Base-by-base conservation (phyloP, 2,888 invertebrate species). In the Boloria selene region DNA sequence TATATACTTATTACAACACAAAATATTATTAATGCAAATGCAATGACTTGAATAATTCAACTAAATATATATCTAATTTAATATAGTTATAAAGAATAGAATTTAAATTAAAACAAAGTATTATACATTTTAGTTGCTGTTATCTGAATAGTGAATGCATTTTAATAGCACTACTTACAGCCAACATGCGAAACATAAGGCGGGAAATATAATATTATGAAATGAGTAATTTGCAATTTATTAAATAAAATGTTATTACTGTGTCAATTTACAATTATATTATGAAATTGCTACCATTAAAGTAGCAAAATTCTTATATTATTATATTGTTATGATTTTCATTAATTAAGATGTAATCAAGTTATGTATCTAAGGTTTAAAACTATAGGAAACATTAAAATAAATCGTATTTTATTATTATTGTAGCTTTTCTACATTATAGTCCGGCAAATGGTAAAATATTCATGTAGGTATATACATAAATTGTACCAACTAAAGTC, bases 401-500 rank as follows among this genome's bases (percentile, higher is more conserved):
- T 22, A 38, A 1, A 38, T 38, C 10, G 7, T 38, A 10, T n/a
- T n/a, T n/a, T 38, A 38, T 3, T 38, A 10, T 38, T 10, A 7
- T 38, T 26, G 26, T 16, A 26, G 16, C 22, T 22, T 13, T 26
- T 45, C 5, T 16, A 0, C 4, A 10, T 55, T 22, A 16, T 45
- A 22, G 13, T 26, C 22, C 56, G 63, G 56, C 22, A 17, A 38
- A 56, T n/a, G 18, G 38, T 49, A 55, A 50, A 26, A 63, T 63
- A 56, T 50, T 38, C 10, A 51, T 61, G 38, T n/a, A n/a, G n/a
- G n/a, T 62, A 62, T 45, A 16, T 54, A 54, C n/a, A 52, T 59
- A 55, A 62, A 67, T 62, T 62, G 64, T 67, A 67, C 70, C 70
- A 67, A 70, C 70, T 65, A 67, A 58, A 67, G 50, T 56, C 56